Percentiles rank a stretch among this genome's conserved stretches.
phyloP scores from a whole-genome alignment of 2,113 vertebrate species.

The Neolamprologus modestus region DNA sequence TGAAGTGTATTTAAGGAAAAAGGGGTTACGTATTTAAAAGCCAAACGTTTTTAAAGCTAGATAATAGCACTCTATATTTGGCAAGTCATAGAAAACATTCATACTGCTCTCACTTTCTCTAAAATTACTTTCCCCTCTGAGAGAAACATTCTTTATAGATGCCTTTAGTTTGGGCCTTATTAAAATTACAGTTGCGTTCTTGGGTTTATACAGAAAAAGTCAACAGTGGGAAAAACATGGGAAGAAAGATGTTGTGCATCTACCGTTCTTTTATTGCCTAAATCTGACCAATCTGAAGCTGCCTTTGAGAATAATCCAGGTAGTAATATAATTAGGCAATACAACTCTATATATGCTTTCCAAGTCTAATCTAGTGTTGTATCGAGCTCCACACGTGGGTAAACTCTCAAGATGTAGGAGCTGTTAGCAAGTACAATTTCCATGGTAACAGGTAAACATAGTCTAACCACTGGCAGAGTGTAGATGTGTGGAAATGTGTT shows the following conservation, averaged over 20 bases:
- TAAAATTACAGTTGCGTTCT: background rate
- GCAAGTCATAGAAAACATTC: background rate
- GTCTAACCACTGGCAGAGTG: background rate
- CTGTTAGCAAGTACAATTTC: background rate
- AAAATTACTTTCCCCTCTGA: background rate
- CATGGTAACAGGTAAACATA: background rate
- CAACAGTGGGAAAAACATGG: background rate
- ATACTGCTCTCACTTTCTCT: background rate
- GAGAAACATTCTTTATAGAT: background rate
- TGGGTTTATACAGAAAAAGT: background rate
- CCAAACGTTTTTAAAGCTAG: background rate
- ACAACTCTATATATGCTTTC: background rate
- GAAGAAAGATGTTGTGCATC: background rate
- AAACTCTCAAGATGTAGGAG: background rate
- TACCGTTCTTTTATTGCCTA: background rate
- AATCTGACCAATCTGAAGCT: background rate
- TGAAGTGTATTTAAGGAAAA: background rate
- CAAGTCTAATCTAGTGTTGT: background rate
- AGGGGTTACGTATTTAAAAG: accelerated
- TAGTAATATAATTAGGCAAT: background rate
- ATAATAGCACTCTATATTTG: background rate
- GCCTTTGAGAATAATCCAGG: background rate
- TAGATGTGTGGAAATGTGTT: background rate
- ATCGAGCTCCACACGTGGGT: background rate
- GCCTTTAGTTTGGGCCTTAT: background rate